Evolutionary conservation across 2,113 vertebrate genomes (phyloP).

Genomic region (Sclerurus mexicanus): DNA sequence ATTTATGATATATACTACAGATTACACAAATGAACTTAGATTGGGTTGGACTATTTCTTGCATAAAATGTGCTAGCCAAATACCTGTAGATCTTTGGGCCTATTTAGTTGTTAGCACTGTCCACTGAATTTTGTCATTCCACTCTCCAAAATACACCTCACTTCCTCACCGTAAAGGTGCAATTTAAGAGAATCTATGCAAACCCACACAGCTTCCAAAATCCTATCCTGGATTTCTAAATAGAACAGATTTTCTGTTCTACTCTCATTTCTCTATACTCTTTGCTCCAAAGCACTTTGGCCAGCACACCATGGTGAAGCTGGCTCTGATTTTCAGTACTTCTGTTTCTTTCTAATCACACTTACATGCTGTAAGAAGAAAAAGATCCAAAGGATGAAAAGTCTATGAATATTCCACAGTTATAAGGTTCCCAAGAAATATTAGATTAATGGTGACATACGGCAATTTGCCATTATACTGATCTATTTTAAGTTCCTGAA

Average conservation of each 20-base stretch:
- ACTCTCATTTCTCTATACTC: background rate
- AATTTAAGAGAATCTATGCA: background rate
- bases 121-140: background rate
- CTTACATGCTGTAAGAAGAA: background rate
- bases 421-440: background rate
- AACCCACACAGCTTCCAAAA: background rate
- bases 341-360: background rate
- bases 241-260: background rate
- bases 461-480: background rate
- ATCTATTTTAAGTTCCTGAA: conserved; percentile 22
- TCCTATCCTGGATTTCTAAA: background rate
- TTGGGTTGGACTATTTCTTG: background rate
- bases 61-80: background rate
- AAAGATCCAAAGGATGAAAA: background rate
- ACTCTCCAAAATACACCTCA: background rate
- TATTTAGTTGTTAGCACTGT: background rate
- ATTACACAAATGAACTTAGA: background rate
- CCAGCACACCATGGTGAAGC: background rate
- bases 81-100: background rate
- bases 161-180: background rate
- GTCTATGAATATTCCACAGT: background rate
- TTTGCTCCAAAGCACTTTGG: background rate
- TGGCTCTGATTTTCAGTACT: background rate
- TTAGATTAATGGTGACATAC: background rate
- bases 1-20: background rate